Evolutionary conservation across 1,140 invertebrate species (phyloP).

Genomic region (Sarcophaga peregrina): DNA sequence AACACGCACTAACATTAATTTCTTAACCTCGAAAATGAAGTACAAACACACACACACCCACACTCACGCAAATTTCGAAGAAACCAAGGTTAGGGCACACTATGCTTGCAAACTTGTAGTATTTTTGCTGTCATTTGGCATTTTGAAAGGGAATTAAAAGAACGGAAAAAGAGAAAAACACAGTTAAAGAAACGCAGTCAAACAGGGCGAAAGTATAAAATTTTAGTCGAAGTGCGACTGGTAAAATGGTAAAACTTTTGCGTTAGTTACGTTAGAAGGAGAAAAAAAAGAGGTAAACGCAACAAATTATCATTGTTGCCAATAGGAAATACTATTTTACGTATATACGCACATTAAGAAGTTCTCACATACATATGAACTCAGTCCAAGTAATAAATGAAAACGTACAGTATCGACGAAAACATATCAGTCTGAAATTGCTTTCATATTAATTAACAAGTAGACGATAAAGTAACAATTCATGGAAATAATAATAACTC

Average conservation of each 20-base stretch:
- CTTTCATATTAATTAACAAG: no score
- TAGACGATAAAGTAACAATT: no score
- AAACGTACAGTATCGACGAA: no score
- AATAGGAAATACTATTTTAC: not conserved
- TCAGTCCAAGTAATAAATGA: no score
- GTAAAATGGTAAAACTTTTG: not conserved
- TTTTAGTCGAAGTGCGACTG: no score
- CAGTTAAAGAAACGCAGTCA: not conserved
- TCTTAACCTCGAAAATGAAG: not conserved
- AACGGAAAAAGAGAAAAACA: not conserved
- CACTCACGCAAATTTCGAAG: not conserved
- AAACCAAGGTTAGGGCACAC: not conserved
- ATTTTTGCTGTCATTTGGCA: not conserved
- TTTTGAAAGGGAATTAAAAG: not conserved
- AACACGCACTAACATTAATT: slow-evolving; percentile 24
- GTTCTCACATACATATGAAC: not conserved
- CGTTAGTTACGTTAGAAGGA: no score
- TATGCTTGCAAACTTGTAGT: not conserved
- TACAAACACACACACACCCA: not conserved
- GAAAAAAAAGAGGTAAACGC: not conserved
- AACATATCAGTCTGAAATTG: no score
- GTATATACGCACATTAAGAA: not conserved
- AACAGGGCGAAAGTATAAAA: no score
- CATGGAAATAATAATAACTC: no score
- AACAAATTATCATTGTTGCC: slow-evolving; percentile 5